Base-by-base conservation (phyloP, 2,888 invertebrate genomes). In the Tetragonisca angustula region DNA sequence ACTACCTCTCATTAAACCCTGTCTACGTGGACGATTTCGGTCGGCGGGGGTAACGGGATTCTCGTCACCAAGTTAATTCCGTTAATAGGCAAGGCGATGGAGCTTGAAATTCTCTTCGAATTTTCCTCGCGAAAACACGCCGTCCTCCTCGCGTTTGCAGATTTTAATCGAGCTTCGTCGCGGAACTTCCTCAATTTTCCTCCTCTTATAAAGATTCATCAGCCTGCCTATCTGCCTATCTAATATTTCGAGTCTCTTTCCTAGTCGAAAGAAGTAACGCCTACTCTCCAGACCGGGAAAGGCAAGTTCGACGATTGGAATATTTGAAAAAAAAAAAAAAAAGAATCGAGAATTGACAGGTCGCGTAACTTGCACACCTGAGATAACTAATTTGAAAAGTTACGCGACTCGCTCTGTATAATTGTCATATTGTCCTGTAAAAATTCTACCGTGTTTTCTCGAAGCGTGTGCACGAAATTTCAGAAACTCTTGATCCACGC, bases 1-100 rank as follows among this genome's bases (percentile, higher is more conserved):
- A 54, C 72, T 11, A 52, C 67, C 83, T 76, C 81, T 83, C 81
- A 56, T 83, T 83, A 83, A 83, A 76, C 73, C 49, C 65, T 50
- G 76, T 81, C 81, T 81, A 81, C 76, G 73, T 43, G 62, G 70
- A 65, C 27, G 27, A 32, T 43, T 15, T 24, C 19, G 52, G 27
- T 27, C 64, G n/a, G 21, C 27, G 4, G 50, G 19, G 17, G 68
- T 61, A 56, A 73, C 69, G 59, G 76, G 72, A 70, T 82, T 74
- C 74, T 36, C 81, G 68, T 77, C 70, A 21, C 65, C 27, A 15
- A 61, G 65, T 74, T 73, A 77, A 81, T 70, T 77, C 73, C 56
- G 73, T 77, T 77, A 81, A 74, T 64, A 54, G 70, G 49, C 32
- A 56, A 74, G 19, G 59, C 59, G 76, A 73, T 81, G 76, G 62